These are phyloP conservation scores for Noturus placidus DNA, from an alignment of 2,113 vertebrate genomes.

Conservation along the genomic window DNA sequence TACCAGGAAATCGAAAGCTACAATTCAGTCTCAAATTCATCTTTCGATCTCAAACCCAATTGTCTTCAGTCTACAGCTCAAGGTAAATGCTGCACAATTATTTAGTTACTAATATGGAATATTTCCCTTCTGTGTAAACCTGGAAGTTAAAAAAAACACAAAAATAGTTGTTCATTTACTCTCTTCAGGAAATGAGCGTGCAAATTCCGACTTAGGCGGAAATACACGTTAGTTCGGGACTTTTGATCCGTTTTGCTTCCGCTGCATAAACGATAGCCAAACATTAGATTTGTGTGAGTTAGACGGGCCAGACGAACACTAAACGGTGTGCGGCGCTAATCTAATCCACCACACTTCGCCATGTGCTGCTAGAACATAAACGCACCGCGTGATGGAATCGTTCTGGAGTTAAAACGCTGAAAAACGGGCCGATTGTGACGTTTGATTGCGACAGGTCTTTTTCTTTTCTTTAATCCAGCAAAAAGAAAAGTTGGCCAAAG, in stretches of 20 bases:
- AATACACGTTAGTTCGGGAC: neutral
- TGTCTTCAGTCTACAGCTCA: neutral
- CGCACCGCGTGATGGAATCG: neutral
- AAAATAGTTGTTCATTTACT: too few relatives aligned
- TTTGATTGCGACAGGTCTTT: neutral
- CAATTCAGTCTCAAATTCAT: too few relatives aligned
- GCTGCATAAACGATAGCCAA: neutral
- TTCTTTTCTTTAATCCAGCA: neutral
- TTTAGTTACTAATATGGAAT: neutral
- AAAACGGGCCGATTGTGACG: neutral
- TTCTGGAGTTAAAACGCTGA: neutral
- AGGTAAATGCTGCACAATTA: neutral
- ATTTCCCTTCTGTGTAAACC: neutral
- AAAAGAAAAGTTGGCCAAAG: neutral
- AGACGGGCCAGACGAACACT: neutral
- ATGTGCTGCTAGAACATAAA: constrained; percentile 7
- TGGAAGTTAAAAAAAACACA: neutral
- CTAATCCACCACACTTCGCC: constrained; percentile 11
- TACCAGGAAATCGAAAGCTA: too few relatives aligned
- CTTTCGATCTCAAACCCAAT: too few relatives aligned
- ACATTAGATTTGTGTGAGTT: neutral
- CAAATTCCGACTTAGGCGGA: neutral
- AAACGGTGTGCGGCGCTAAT: neutral
- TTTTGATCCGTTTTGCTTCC: neutral
- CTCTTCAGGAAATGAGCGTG: neutral